Evolutionary conservation across 2,888 invertebrate genomes (phyloP).

Genomic region (Coleophora deauratella): DNA sequence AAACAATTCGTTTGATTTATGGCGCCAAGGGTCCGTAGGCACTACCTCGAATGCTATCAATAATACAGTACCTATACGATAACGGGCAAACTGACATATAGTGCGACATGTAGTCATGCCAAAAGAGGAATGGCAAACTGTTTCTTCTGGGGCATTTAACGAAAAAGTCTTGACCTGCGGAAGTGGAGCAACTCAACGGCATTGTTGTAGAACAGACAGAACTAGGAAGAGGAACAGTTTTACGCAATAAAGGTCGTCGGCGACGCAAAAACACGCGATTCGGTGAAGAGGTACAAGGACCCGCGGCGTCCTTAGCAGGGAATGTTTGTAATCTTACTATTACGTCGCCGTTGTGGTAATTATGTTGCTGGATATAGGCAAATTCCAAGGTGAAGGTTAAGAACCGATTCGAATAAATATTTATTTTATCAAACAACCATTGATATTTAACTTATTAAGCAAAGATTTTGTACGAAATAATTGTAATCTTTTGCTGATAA

Average conservation of each 20-base stretch:
- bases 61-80: too few relatives aligned
- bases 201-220: slow-evolving; percentile 33
- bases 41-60: too few relatives aligned
- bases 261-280: slow-evolving; percentile 32
- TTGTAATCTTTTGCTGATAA: too few relatives aligned
- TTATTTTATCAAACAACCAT: too few relatives aligned
- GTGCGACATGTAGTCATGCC: too few relatives aligned
- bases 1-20: too few relatives aligned
- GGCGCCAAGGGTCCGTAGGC: too few relatives aligned
- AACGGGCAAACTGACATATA: neutral
- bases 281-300: neutral
- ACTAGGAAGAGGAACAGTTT: slow-evolving; percentile 63
- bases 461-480: too few relatives aligned
- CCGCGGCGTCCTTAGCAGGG: neutral
- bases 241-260: slow-evolving; percentile 50
- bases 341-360: neutral
- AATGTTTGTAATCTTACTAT: neutral
- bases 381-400: neutral
- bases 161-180: slow-evolving; percentile 27
- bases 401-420: too few relatives aligned
- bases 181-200: slow-evolving; percentile 32
- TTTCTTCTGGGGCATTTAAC: too few relatives aligned
- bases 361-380: neutral
- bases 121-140: too few relatives aligned
- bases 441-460: too few relatives aligned